These are phyloP conservation scores for Bergia sp. DNA, from an alignment of 92 coral and sea anemone genomes.

Conservation along the genomic window DNA sequence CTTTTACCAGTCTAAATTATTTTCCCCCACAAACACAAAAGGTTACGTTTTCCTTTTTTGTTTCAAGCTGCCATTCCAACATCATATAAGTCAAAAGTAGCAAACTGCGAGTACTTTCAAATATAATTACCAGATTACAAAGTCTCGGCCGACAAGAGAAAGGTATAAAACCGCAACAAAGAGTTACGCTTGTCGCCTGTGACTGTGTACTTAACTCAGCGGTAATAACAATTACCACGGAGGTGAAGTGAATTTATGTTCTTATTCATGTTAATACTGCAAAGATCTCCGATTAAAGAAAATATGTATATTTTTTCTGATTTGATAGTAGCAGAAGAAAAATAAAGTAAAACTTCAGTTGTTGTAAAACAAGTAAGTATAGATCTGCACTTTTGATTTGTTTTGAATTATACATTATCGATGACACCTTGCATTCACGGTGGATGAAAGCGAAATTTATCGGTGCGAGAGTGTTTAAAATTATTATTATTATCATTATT, in stretches of 20 bases:
- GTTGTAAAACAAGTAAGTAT: background rate
- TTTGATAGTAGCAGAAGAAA: background rate
- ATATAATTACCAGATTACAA: background rate
- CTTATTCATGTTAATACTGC: constrained; percentile 5
- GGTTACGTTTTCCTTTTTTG: background rate
- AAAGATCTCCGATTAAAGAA: constrained; percentile 14
- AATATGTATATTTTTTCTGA: background rate
- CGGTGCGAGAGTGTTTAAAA: background rate
- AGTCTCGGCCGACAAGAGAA: background rate
- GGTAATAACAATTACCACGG: background rate
- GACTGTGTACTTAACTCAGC: background rate
- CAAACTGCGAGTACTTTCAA: background rate
- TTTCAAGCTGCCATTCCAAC: background rate
- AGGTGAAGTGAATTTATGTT: constrained; percentile 5
- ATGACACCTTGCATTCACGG: background rate
- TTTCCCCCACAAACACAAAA: background rate
- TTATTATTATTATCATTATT: too few species aligned
- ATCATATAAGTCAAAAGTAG: background rate
- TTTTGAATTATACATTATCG: too few species aligned
- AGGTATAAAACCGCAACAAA: background rate
- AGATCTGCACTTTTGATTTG: too few species aligned
- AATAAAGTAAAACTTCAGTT: background rate
- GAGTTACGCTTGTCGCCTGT: background rate
- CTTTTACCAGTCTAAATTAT: constrained; percentile 7
- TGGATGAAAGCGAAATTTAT: background rate